Evolutionary conservation across 2,113 vertebrate species (phyloP).

Genomic region (Ctenomys sociabilis): DNA sequence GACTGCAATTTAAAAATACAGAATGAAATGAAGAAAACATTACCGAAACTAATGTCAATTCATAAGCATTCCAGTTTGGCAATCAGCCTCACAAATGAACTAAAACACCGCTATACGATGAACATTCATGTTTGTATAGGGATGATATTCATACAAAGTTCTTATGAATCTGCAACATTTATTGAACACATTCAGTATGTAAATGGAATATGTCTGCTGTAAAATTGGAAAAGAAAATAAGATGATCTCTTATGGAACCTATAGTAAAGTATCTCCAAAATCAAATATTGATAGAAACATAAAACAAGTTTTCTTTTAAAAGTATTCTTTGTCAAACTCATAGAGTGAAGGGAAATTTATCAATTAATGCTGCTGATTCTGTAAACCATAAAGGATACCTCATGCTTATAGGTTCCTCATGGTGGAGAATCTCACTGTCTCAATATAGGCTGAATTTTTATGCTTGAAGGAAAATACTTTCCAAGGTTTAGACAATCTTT

Average conservation of each 20-base stretch:
- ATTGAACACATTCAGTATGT: background rate
- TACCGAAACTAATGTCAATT: conserved; percentile 45
- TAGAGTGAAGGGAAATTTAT: background rate
- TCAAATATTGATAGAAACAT: conserved; percentile 9
- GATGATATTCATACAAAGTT: background rate
- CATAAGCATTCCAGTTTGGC: conserved; percentile 9
- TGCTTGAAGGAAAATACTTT: background rate
- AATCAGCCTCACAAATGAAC: conserved; percentile 42
- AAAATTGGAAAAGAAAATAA: background rate
- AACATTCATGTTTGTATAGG: background rate
- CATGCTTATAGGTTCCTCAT: background rate
- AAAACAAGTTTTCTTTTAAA: background rate
- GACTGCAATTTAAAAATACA: conserved; percentile 60
- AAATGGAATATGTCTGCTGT: background rate
- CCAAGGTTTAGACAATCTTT: background rate
- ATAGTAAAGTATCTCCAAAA: background rate
- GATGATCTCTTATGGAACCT: background rate
- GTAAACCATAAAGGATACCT: background rate
- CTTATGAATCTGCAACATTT: conserved; percentile 25
- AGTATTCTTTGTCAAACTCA: background rate
- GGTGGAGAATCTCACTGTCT: background rate
- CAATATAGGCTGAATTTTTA: background rate
- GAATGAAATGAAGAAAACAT: conserved; percentile 51
- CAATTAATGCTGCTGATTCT: background rate
- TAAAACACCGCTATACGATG: conserved; percentile 25